Conservation (phyloP, 2,888 invertebrate genomes). For the Diloba caeruleocephala region DNA sequence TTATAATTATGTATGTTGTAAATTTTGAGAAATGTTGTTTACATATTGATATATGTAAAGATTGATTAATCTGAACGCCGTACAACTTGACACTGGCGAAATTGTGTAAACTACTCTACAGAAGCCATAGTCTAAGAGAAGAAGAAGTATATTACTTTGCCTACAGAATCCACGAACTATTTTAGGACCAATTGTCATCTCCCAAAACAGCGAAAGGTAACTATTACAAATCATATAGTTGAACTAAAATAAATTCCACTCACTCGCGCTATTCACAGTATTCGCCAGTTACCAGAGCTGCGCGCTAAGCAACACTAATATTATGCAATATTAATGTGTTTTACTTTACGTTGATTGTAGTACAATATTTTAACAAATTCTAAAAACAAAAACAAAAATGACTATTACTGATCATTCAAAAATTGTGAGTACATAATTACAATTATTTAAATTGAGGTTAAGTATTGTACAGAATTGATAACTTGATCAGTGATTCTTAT, state of each 20-base stretch:
- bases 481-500: slow-evolving; percentile 41
- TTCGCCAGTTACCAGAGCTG: slow-evolving; percentile 31
- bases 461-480: slow-evolving; percentile 19
- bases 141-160: slow-evolving; percentile 8
- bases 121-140: too few relatives aligned
- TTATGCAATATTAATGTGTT: slow-evolving; percentile 44
- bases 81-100: too few relatives aligned
- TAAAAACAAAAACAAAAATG: slow-evolving; percentile 52
- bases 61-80: too few relatives aligned
- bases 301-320: slow-evolving; percentile 21
- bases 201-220: slow-evolving; percentile 59
- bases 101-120: too few relatives aligned
- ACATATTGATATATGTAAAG: too few relatives aligned
- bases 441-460: slow-evolving; percentile 50
- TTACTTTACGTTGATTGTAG: background rate
- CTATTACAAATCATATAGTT: slow-evolving; percentile 37
- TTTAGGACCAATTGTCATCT: slow-evolving; percentile 63
- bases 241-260: slow-evolving; percentile 55
- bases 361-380: background rate
- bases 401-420: slow-evolving; percentile 57
- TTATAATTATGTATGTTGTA: too few relatives aligned
- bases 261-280: slow-evolving; percentile 29
- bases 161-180: slow-evolving; percentile 46
- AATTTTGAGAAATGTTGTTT: too few relatives aligned
- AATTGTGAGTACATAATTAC: slow-evolving; percentile 63